These are phyloP conservation scores for Eristalis intricaria DNA, from an alignment of 2,888 invertebrate species.

Conservation along the genomic window DNA sequence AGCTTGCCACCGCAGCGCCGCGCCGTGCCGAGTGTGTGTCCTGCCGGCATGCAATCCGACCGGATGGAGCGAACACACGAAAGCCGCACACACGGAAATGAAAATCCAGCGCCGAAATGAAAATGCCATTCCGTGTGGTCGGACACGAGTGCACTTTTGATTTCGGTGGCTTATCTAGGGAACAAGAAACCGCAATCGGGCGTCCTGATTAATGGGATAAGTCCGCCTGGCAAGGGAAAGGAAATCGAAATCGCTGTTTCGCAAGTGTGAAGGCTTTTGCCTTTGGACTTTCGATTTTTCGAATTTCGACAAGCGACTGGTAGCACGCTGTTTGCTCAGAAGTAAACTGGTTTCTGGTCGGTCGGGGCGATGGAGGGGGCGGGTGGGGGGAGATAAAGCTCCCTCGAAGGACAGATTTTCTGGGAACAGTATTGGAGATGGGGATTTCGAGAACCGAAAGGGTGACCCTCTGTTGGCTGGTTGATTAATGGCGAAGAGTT, in stretches of 20 bases:
- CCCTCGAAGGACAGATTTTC: not conserved
- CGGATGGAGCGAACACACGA: conserved; percentile 55
- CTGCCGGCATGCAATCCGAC: conserved; percentile 49
- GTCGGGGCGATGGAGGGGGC: not conserved
- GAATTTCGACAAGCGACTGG: not conserved
- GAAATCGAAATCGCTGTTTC: conserved; percentile 9
- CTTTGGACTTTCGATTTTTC: not conserved
- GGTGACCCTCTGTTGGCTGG: not conserved
- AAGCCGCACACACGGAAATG: conserved; percentile 65
- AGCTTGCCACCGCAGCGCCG: not conserved
- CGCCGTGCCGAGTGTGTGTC: conserved; percentile 43
- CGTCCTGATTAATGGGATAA: conserved; percentile 55
- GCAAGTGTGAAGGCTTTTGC: conserved; percentile 2
- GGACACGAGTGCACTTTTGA: not conserved
- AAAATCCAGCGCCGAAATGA: conserved; percentile 59
- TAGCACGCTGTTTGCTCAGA: not conserved
- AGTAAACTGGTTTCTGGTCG: not conserved
- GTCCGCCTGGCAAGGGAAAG: conserved; percentile 11
- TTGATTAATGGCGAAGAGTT: not conserved
- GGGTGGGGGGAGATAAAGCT: not conserved
- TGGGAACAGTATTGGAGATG: not conserved
- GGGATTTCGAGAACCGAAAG: not conserved
- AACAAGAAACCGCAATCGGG: conserved; percentile 60
- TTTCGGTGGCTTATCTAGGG: conserved; percentile 26
- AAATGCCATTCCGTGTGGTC: conserved; percentile 25